phyloP scores from a whole-genome alignment of 2,888 invertebrate species.

The Melitaea athalia region DNA sequence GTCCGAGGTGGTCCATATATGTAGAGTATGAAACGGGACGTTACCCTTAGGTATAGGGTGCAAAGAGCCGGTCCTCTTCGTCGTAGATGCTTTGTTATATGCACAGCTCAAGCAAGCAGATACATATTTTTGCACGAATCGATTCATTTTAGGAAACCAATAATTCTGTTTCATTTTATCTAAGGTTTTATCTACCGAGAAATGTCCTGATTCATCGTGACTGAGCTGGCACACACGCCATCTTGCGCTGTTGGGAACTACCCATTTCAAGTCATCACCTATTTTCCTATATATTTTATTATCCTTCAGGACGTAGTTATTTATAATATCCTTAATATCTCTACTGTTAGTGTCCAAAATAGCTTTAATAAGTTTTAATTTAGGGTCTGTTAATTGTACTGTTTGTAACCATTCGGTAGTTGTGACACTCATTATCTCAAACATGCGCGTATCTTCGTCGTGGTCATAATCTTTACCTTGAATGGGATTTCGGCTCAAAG shows the following conservation, averaged over 20 bases:
- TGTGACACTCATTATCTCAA: background rate
- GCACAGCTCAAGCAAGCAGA: constrained; percentile 34
- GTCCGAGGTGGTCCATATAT: background rate
- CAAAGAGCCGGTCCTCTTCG: background rate
- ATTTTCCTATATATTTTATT: background rate
- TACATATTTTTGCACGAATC: constrained; percentile 38
- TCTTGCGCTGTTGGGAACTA: constrained; percentile 32
- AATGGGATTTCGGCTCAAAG: constrained; percentile 11
- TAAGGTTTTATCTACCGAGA: constrained; percentile 33
- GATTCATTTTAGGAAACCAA: constrained; percentile 38
- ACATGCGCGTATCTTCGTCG: background rate
- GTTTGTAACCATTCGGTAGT: background rate
- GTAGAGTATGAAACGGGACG: background rate
- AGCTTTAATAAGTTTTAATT: background rate
- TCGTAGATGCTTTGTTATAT: constrained; percentile 27
- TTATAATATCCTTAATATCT: background rate
- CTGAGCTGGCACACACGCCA: constrained; percentile 33
- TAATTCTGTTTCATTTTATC: constrained; percentile 28
- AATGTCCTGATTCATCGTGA: constrained; percentile 39
- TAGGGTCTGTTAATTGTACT: background rate
- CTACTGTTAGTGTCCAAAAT: background rate
- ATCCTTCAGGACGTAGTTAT: background rate
- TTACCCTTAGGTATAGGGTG: background rate
- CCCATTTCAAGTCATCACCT: constrained; percentile 25
- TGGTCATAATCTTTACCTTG: background rate